Evolutionary conservation across 2,888 invertebrate species (phyloP).

Genomic region (Cheilosia pagana): DNA sequence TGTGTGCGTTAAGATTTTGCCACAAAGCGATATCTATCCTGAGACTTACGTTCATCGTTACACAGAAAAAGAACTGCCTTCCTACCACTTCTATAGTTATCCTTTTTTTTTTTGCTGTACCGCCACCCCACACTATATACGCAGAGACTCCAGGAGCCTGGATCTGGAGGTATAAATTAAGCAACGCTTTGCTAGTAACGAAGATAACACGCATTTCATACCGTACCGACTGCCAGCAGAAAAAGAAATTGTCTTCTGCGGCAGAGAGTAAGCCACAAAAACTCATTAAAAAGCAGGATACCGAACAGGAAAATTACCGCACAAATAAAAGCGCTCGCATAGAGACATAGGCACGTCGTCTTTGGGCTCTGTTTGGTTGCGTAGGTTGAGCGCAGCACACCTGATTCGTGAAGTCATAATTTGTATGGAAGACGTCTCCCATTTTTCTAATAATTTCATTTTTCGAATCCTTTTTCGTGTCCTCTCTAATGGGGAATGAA

Average conservation of each 20-base stretch:
- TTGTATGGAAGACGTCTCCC: not conserved
- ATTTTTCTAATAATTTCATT: constrained; percentile 31
- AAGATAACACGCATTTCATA: constrained; percentile 54
- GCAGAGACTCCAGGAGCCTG: not conserved
- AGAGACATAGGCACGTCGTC: constrained; percentile 33
- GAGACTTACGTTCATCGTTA: constrained; percentile 43
- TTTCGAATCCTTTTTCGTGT: constrained; percentile 16
- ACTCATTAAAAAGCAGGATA: constrained; percentile 58
- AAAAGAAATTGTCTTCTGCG: not conserved
- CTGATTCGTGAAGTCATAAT: constrained; percentile 22
- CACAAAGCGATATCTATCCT: constrained; percentile 48
- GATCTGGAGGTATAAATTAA: constrained; percentile 54
- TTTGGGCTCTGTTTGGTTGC: not conserved
- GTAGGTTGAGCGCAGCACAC: not conserved
- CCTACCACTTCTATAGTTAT: constrained; percentile 33
- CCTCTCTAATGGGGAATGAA: not conserved
- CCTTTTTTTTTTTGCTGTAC: constrained; percentile 11
- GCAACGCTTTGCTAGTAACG: constrained; percentile 38
- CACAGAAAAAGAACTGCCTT: constrained; percentile 44
- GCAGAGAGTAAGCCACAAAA: constrained; percentile 27
- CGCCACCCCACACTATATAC: not conserved
- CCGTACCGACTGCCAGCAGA: not conserved
- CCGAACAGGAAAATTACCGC: constrained; percentile 61
- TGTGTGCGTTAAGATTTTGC: constrained; percentile 20
- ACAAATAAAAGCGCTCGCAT: constrained; percentile 47